Evolutionary conservation across 2,797 vertebrate species (phyloP).

Genomic region (Taeniopygia guttata): DNA sequence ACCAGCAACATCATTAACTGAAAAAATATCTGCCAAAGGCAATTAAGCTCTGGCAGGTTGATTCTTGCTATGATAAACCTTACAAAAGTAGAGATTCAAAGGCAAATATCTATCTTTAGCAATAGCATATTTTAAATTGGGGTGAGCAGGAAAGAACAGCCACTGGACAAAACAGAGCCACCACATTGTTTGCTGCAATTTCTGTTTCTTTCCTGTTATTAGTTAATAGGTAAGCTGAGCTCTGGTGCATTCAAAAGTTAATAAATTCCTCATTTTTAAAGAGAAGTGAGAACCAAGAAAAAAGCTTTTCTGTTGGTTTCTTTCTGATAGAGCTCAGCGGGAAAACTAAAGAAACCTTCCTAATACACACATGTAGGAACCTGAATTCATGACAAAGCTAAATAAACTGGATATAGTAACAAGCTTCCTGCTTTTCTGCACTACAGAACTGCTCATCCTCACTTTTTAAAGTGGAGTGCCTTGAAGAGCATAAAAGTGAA

Average conservation of each 20-base stretch:
- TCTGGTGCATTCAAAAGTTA: background rate
- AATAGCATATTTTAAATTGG: background rate
- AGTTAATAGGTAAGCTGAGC: background rate
- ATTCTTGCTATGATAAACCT: fast-evolving
- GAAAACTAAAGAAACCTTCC: background rate
- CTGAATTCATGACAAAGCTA: background rate
- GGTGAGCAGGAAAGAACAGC: background rate
- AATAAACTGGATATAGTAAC: background rate
- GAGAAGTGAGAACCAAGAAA: background rate
- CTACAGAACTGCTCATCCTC: background rate
- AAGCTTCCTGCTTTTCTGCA: background rate
- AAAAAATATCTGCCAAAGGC: background rate
- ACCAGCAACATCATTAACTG: background rate
- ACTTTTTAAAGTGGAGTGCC: background rate
- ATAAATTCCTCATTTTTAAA: background rate
- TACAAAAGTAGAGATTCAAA: background rate
- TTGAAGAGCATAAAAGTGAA: background rate
- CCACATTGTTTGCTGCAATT: background rate
- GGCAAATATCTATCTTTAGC: background rate
- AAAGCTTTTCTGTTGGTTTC: background rate
- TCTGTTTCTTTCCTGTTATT: background rate
- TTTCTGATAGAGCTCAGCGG: background rate
- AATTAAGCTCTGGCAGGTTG: background rate
- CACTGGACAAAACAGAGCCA: background rate
- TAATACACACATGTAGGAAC: background rate